Conservation (phyloP, 1,140 invertebrate species). For the Drosophila pseudoananassae region DNA sequence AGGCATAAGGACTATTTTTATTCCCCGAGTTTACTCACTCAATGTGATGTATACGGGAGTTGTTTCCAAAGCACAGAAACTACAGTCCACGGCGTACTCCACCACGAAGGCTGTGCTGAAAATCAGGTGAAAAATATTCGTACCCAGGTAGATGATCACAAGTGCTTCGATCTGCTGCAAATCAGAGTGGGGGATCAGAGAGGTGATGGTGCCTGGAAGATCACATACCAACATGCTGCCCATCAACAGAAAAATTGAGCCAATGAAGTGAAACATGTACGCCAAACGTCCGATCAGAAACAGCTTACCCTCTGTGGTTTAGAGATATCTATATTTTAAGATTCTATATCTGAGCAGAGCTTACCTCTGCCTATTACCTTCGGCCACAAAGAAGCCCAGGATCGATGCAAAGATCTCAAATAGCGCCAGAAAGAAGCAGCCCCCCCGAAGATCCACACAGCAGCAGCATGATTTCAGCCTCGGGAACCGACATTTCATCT, state of each 20-base stretch:
- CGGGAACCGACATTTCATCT: conserved; percentile 33
- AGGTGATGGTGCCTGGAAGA: background rate
- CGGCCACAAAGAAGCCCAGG: conserved; percentile 38
- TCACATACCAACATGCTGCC: conserved; percentile 32
- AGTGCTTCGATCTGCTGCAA: conserved; percentile 37
- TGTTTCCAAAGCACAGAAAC: conserved; percentile 11
- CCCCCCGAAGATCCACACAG: conserved; percentile 21
- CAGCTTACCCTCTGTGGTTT: background rate
- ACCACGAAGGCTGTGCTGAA: conserved; percentile 17
- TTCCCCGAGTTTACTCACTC: conserved; percentile 2
- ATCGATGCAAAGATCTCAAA: conserved; percentile 17
- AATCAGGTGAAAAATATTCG: conserved; percentile 25
- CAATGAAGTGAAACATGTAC: conserved; percentile 40
- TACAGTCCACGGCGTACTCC: conserved; percentile 6
- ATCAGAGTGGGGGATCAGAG: conserved; percentile 27
- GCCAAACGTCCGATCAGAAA: conserved; percentile 13
- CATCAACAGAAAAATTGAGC: conserved; percentile 33
- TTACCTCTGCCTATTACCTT: conserved; percentile 31
- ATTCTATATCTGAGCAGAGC: background rate
- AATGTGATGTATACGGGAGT: conserved; percentile 1
- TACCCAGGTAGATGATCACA: conserved; percentile 13
- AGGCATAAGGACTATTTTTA: background rate
- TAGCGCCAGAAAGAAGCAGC: conserved; percentile 20
- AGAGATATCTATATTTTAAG: background rate
- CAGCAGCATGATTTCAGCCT: conserved; percentile 36